Percentiles rank a stretch among this genome's conserved stretches.
Conservation (phyloP, 2,888 invertebrate genomes). For the Dryobota labecula region DNA sequence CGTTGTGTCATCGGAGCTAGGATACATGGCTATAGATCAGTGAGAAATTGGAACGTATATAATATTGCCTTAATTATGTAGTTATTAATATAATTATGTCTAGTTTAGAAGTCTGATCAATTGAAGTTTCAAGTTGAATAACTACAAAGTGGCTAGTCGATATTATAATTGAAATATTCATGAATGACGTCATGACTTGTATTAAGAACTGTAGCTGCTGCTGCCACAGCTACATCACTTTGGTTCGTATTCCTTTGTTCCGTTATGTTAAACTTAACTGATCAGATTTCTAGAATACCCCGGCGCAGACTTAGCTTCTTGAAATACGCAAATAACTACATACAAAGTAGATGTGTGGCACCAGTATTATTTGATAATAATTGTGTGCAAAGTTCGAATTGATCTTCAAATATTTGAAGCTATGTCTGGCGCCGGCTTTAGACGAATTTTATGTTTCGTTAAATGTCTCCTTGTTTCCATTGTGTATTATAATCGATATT, state of each 20-base stretch:
- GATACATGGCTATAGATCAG: too few relatives aligned
- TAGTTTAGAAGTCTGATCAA: constrained; percentile 22
- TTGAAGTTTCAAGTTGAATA: background rate
- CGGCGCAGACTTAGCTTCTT: background rate
- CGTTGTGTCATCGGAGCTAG: background rate
- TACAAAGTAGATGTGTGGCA: background rate
- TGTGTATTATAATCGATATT: constrained; percentile 16
- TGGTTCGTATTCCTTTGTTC: background rate
- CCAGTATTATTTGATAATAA: background rate
- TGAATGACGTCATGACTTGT: background rate
- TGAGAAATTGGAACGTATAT: constrained; percentile 8
- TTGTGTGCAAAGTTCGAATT: background rate
- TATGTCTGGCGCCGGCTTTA: background rate
- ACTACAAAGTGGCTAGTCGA: background rate
- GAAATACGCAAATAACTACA: background rate
- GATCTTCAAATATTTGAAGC: constrained; percentile 2
- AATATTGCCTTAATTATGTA: constrained; percentile 1
- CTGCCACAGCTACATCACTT: background rate
- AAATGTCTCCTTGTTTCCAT: constrained; percentile 22
- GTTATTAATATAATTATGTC: background rate
- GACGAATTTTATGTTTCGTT: constrained; percentile 11
- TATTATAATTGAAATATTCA: background rate
- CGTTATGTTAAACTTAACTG: background rate
- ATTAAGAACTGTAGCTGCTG: background rate
- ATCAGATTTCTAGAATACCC: constrained; percentile 7